A percentile compares a stretch with the other conserved stretches of the same genome.
phyloP scores from a whole-genome alignment of 1,140 invertebrate species.

The Lysiphlebus fabarum region DNA sequence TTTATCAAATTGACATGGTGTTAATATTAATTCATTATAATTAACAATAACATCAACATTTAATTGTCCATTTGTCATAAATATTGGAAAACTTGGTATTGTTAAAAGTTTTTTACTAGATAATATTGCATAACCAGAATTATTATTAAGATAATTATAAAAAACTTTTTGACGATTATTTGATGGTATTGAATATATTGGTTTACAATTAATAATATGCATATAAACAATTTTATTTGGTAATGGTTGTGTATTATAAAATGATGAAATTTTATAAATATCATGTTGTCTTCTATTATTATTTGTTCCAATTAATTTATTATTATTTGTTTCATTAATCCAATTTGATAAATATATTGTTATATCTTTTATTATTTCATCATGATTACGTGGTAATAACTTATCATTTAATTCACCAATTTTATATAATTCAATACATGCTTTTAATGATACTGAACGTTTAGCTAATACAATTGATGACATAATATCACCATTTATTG shows the following conservation, averaged over 20 bases:
- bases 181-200: conserved; percentile 47
- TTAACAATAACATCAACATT: conserved; percentile 62
- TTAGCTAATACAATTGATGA: conserved; percentile 67
- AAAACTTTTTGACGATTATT: conserved; percentile 43
- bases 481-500: conserved; percentile 49
- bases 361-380: conserved; percentile 32
- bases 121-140: conserved; percentile 59
- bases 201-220: conserved; percentile 62
- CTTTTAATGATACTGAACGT: conserved; percentile 74
- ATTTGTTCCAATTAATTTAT: conserved; percentile 62
- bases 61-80: conserved; percentile 78
- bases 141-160: conserved; percentile 38
- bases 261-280: conserved; percentile 37
- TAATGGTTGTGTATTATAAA: conserved; percentile 51
- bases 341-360: conserved; percentile 57
- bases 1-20: conserved; percentile 54
- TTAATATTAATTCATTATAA: conserved; percentile 55
- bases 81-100: conserved; percentile 81
- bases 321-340: conserved; percentile 46
- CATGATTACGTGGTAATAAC: conserved; percentile 67
- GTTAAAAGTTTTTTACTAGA: conserved; percentile 60
- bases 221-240: conserved; percentile 47
- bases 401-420: conserved; percentile 75
- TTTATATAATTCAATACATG: conserved; percentile 69
- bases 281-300: conserved; percentile 59